Evolutionary conservation across 1,140 invertebrate species (phyloP).

Genomic region (Sinonovacula constricta): DNA sequence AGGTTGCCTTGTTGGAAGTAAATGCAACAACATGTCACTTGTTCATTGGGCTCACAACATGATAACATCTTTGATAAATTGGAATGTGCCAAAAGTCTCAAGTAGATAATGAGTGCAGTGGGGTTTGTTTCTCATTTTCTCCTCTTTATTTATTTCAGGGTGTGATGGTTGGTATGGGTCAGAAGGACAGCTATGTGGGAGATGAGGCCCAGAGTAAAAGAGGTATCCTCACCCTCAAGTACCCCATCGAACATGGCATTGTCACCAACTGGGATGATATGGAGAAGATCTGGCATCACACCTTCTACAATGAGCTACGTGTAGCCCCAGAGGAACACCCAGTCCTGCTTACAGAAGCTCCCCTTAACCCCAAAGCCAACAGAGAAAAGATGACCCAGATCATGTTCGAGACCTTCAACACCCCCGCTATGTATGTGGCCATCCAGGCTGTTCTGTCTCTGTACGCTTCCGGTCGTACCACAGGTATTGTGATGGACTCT

Average conservation of each 20-base stretch:
- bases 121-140: no score
- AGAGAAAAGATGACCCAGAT: slow-evolving; percentile 96
- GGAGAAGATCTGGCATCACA: slow-evolving; percentile 95
- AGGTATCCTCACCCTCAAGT: slow-evolving; percentile 88
- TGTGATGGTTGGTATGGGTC: slow-evolving; percentile 99
- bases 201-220: slow-evolving; percentile 98
- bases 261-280: slow-evolving; percentile 85
- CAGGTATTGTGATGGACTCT: slow-evolving; percentile 83
- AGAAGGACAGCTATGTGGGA: slow-evolving; percentile 98
- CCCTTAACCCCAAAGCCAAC: slow-evolving; percentile 82
- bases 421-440: slow-evolving; percentile 79
- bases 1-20: no score
- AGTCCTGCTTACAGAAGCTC: slow-evolving; percentile 79
- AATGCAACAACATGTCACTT: no score
- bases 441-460: slow-evolving; percentile 79
- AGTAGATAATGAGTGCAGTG: no score
- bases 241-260: slow-evolving; percentile 88
- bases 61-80: no score
- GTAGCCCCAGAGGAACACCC: slow-evolving; percentile 87
- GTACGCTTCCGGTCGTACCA: slow-evolving; percentile 83
- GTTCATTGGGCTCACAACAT: no score
- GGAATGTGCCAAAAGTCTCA: no score
- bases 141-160: no score
- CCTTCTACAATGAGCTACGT: slow-evolving; percentile 90
- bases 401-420: slow-evolving; percentile 91